Evolutionary conservation across 2,888 invertebrate genomes (phyloP).

Genomic region (Agriopis aurantiaria): DNA sequence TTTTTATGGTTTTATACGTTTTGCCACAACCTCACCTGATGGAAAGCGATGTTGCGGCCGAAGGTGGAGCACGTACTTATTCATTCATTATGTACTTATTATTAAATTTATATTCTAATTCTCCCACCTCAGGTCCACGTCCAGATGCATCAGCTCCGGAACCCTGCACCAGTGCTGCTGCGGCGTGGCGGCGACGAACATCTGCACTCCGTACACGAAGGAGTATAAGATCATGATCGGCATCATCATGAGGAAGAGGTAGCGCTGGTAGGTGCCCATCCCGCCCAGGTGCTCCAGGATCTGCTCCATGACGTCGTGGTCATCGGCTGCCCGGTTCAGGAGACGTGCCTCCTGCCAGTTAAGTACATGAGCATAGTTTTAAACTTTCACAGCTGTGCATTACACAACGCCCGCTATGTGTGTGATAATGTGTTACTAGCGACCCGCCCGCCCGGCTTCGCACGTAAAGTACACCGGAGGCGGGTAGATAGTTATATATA

Average conservation of each 20-base stretch:
- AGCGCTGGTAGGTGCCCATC: slow-evolving; percentile 52
- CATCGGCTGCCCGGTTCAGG: not conserved
- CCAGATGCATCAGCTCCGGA: slow-evolving; percentile 60
- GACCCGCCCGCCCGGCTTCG: too few relatives aligned
- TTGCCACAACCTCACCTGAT: too few relatives aligned
- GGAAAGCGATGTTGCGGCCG: too few relatives aligned
- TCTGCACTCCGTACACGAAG: slow-evolving; percentile 62
- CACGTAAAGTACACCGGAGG: too few relatives aligned
- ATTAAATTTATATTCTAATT: not conserved
- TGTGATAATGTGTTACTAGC: too few relatives aligned
- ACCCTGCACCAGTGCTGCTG: slow-evolving; percentile 67
- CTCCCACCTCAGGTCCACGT: slow-evolving; percentile 54
- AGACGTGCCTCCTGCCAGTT: not conserved
- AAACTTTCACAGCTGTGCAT: not conserved
- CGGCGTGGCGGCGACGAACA: slow-evolving; percentile 66
- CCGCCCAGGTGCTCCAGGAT: slow-evolving; percentile 54
- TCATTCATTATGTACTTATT: too few relatives aligned
- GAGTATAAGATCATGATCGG: slow-evolving; percentile 60
- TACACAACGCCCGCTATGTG: too few relatives aligned
- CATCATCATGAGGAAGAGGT: slow-evolving; percentile 57
- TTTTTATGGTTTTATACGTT: too few relatives aligned
- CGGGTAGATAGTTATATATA: too few relatives aligned
- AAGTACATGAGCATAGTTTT: not conserved
- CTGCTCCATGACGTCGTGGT: slow-evolving; percentile 47
- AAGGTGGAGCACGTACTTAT: too few relatives aligned